Percentiles rank a stretch among this genome's conserved stretches.
phyloP scores from a whole-genome alignment of 2,113 vertebrate genomes.

The human (Homo sapiens) region GRCh38 chr3:100880001-100880500 shows the following conservation, averaged over 20 bases:
- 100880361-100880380: neutral
- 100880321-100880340: neutral
- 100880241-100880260: neutral
- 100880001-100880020: neutral
- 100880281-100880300: neutral
- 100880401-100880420: neutral
- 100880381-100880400: neutral
- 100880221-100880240: too few relatives aligned
- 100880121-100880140: neutral
- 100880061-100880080: neutral
- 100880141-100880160: neutral
- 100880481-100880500: neutral
- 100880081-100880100: neutral
- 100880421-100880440: neutral
- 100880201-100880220: neutral
- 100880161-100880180: neutral
- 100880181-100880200: fast-evolving
- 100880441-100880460: neutral
- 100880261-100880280: too few relatives aligned
- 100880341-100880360: neutral
- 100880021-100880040: neutral
- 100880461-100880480: neutral
- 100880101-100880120: too few relatives aligned
- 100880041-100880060: neutral
- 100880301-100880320: neutral